Base-by-base conservation (phyloP, 2,888 invertebrate genomes). In the Steinernema carpocapsae region DNA sequence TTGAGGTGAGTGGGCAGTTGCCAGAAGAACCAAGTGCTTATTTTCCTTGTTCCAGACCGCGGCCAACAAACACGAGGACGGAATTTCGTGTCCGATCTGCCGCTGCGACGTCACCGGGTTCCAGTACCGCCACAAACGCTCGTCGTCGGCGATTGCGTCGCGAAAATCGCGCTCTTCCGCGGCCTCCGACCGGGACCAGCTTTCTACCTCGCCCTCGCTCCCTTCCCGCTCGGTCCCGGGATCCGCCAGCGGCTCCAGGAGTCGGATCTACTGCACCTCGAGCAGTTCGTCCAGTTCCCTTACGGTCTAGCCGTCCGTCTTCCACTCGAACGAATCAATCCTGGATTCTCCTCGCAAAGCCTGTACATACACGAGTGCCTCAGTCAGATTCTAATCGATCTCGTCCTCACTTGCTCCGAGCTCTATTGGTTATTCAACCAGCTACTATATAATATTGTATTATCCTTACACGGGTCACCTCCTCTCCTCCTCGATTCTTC, bases 241-340 rank as follows among this genome's bases (percentile, higher is more conserved):
- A 3, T 48, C 48, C 3, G 19, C 56, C 26, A 17, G 26, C 26
- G 56, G 56, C 56, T 19, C 56, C 2, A 22, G 56, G 6, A 56
- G 56, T 22, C 22, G 56, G 4, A 56, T 56, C 26, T 56, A 56
- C 56, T 56, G 56, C 56, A n/a, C n/a, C n/a, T 56, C 56, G 24
- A 56, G 56, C 22, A 51, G 14, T 19, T 10, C 56, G 26, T 56
- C 56, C 26, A 7, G 24, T 10, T 56, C 56, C 6, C 26, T 26
- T 3, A 24, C 56, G 26, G 22, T 26, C 6, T 56, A 22, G 26
- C 17, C 56, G 26, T 3, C 17, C 24, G n/a, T 24, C 56, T 26
- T 19, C 56, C 19, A 6, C 14, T 12, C 26, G 26, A 12, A 26
- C 56, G 19, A n/a, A n/a, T n/a, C n/a, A n/a, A n/a, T n/a, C n/a